These are phyloP conservation scores for Drosophila obscura DNA, from an alignment of 1,140 invertebrate genomes.

Conservation along the genomic window DNA sequence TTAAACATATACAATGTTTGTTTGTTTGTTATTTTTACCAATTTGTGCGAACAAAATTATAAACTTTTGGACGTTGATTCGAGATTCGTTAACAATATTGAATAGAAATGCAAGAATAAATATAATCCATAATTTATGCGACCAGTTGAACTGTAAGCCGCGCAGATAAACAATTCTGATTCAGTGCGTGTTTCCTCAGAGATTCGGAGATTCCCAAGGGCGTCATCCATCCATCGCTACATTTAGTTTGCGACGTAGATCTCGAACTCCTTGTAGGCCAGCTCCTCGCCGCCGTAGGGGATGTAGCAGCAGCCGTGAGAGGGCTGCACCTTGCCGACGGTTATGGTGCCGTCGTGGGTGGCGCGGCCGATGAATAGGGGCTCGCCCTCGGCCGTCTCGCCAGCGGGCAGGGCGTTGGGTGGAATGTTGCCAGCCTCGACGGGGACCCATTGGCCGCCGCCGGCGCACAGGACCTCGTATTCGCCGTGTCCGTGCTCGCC, in stretches of 20 bases:
- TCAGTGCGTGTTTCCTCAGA: conserved; percentile 35
- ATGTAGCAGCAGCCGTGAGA: conserved; percentile 90
- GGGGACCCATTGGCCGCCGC: conserved; percentile 86
- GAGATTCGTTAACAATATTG: conserved; percentile 46
- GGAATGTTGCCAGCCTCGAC: conserved; percentile 87
- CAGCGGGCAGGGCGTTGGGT: conserved; percentile 89
- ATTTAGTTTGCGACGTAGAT: conserved; percentile 85
- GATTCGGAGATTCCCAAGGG: background rate
- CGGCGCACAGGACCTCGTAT: conserved; percentile 90
- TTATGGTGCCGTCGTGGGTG: conserved; percentile 87
- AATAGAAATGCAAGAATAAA: conserved; percentile 53
- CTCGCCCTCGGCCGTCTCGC: conserved; percentile 90
- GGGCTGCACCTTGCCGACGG: conserved; percentile 89
- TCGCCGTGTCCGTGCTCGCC: conserved; percentile 89
- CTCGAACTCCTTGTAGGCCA: conserved; percentile 91
- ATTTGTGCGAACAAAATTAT: conserved; percentile 44
- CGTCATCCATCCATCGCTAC: no score
- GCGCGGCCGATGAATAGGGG: conserved; percentile 89
- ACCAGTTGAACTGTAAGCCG: conserved; percentile 53
- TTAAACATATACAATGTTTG: conserved; percentile 38
- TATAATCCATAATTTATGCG: conserved; percentile 43
- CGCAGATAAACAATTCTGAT: conserved; percentile 43
- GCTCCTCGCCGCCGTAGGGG: conserved; percentile 88
- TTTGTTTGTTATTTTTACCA: conserved; percentile 13
- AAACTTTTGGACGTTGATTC: conserved; percentile 25